Percentiles rank a stretch among this genome's conserved stretches.
Conservation (phyloP, 2,888 invertebrate genomes). For the Sarcophaga caerulescens region DNA sequence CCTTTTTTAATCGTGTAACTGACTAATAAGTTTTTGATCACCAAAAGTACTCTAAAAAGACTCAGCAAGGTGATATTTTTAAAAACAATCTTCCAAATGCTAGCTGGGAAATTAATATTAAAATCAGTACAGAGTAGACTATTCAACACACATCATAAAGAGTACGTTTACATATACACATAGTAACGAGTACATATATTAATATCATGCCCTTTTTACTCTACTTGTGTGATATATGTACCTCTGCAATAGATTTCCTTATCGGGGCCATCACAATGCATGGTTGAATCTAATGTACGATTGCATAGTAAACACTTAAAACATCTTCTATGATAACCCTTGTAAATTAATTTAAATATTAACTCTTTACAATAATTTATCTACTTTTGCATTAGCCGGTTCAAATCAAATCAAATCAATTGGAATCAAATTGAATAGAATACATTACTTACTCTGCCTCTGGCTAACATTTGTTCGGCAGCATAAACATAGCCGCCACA, state of each 20-base stretch:
- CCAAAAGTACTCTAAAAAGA: no score
- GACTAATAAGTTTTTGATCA: no score
- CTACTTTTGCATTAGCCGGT: background rate
- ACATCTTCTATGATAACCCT: constrained; percentile 95
- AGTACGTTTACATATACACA: background rate
- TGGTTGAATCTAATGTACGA: constrained; percentile 92
- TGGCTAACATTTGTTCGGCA: constrained; percentile 95
- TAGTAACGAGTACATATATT: background rate
- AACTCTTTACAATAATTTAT: background rate
- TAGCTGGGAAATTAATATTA: no score
- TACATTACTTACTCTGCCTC: constrained; percentile 88
- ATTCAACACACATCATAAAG: background rate
- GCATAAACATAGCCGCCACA: constrained; percentile 95
- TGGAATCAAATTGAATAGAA: background rate
- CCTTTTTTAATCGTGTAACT: no score
- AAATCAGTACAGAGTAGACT: no score
- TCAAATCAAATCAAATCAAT: background rate
- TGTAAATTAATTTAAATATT: constrained; percentile 3
- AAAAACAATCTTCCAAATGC: no score
- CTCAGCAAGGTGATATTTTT: no score
- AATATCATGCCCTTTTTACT: background rate
- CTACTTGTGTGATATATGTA: constrained; percentile 76
- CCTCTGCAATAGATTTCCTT: constrained; percentile 95
- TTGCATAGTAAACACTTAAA: constrained; percentile 94
- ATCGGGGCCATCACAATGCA: constrained; percentile 96